phyloP scores from a whole-genome alignment of 2,797 vertebrate genomes.

The Mormyrops boulengeri region DNA sequence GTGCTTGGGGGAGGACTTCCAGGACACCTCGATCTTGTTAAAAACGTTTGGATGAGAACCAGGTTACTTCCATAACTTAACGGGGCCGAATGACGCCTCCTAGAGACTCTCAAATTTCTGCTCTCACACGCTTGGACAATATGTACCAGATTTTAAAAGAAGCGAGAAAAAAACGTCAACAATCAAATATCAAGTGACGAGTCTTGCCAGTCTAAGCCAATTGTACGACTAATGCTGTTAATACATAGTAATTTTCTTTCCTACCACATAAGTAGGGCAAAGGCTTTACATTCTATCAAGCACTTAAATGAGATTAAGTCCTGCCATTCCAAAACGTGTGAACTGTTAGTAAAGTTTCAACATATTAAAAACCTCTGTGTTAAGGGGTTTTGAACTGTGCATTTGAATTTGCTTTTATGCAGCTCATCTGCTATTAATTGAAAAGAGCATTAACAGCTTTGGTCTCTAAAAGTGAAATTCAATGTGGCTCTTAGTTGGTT shows the following conservation, averaged over 20 bases:
- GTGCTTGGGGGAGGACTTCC: slow-evolving; percentile 2
- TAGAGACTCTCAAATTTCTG: not conserved
- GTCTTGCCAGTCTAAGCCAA: not conserved
- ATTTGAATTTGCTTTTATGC: not conserved
- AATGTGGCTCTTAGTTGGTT: not conserved
- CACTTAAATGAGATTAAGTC: not conserved
- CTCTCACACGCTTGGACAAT: not conserved
- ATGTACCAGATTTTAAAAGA: not conserved
- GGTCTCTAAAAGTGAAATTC: not conserved
- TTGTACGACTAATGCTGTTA: not conserved
- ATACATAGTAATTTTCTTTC: not conserved
- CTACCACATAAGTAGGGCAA: not conserved
- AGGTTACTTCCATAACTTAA: not conserved
- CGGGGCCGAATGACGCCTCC: not conserved
- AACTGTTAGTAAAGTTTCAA: not conserved
- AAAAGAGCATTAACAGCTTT: not conserved
- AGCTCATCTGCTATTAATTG: not conserved
- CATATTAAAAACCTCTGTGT: not conserved
- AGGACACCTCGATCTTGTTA: not conserved
- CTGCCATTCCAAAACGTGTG: not conserved
- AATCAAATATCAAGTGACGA: not conserved
- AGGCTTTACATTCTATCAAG: not conserved
- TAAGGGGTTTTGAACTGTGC: not conserved
- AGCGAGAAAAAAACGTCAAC: not conserved
- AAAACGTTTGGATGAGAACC: slow-evolving; percentile 4